phyloP scores from a whole-genome alignment of 2,797 vertebrate genomes.

The Chelonia mydas region DNA sequence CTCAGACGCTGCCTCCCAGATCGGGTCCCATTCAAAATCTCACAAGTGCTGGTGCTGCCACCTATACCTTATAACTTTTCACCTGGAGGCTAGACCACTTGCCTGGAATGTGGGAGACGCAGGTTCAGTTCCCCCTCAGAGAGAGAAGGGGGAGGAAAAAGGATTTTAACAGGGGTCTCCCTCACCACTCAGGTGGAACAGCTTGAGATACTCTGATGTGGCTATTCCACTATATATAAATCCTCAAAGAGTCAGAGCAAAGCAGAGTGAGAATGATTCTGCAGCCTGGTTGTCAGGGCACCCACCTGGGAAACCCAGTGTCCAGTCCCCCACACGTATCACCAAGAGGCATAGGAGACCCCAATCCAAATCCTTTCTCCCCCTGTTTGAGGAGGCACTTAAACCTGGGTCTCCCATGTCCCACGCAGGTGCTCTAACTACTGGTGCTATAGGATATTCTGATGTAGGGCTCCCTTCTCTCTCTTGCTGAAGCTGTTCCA shows the following conservation, averaged over 20 bases:
- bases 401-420: not conserved
- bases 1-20: not conserved
- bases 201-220: not conserved
- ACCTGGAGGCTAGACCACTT: not conserved
- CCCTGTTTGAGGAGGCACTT: not conserved
- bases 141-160: not conserved
- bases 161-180: not conserved
- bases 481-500: too few relatives aligned
- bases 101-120: not conserved
- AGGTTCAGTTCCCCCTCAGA: not conserved
- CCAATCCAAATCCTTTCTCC: not conserved
- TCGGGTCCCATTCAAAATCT: not conserved
- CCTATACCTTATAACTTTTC: not conserved
- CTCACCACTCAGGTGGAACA: not conserved
- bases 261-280: not conserved
- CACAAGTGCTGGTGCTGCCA: not conserved
- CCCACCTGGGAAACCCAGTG: too few relatives aligned
- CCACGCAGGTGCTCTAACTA: too few relatives aligned
- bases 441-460: not conserved
- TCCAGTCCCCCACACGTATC: too few relatives aligned
- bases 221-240: not conserved
- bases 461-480: too few relatives aligned
- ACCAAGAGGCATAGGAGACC: not conserved
- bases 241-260: not conserved
- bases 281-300: too few relatives aligned